A percentile compares a stretch with the other conserved stretches of the same genome.
Evolutionary conservation across 2,113 vertebrate genomes (phyloP).

Genomic region (Oreochromis tanganicae): DNA sequence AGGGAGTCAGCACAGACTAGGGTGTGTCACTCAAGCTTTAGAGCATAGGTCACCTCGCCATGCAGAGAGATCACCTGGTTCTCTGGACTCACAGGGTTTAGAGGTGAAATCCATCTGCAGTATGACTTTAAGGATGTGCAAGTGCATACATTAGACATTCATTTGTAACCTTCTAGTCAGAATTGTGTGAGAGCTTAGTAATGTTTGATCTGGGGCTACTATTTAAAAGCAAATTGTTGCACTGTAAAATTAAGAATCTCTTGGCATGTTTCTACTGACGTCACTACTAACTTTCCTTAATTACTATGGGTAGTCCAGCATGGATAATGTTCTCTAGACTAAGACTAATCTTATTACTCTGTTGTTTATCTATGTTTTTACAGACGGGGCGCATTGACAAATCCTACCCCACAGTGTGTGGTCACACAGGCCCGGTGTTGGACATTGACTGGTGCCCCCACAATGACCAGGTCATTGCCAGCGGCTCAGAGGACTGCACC

Average conservation of each 20-base stretch:
- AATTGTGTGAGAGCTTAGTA: neutral
- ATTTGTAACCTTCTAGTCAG: neutral
- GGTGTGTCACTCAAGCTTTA: conserved; percentile 2
- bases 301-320: conserved; percentile 17
- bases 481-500: conserved; percentile 92
- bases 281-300: conserved; percentile 36
- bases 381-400: conserved; percentile 95
- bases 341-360: conserved; percentile 30
- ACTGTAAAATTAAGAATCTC: neutral
- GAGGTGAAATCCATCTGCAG: neutral
- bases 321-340: neutral
- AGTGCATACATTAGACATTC: neutral
- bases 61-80: neutral
- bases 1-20: conserved; percentile 1
- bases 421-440: conserved; percentile 93
- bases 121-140: neutral
- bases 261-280: neutral
- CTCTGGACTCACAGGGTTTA: neutral
- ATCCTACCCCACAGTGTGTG: conserved; percentile 93
- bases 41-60: neutral
- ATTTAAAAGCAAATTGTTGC: neutral
- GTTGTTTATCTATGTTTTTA: conserved; percentile 32
- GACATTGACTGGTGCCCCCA: conserved; percentile 99
- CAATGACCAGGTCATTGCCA: conserved; percentile 94
- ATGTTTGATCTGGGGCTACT: neutral